Evolutionary conservation across 2,888 invertebrate genomes (phyloP).

Genomic region (Tetranychus truncatus): DNA sequence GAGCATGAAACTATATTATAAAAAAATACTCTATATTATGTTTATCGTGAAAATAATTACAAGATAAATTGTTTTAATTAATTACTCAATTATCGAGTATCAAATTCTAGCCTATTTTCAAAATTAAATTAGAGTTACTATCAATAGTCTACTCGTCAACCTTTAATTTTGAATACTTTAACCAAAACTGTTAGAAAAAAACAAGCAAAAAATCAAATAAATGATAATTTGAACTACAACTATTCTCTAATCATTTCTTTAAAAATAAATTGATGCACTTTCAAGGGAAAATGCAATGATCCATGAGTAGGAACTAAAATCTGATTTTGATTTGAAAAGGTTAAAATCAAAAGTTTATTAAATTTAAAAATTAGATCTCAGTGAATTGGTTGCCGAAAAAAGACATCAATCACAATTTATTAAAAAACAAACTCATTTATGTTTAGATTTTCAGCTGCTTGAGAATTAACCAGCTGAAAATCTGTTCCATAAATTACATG

Average conservation of each 20-base stretch:
- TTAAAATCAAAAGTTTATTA: too few species aligned
- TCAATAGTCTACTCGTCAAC: neutral
- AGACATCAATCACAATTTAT: neutral
- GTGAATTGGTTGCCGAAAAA: neutral
- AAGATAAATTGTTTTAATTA: neutral
- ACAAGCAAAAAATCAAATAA: neutral
- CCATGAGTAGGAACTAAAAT: neutral
- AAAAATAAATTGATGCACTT: neutral
- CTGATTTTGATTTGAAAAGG: too few species aligned
- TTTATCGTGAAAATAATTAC: neutral
- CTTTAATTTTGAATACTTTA: neutral
- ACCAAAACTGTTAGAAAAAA: neutral
- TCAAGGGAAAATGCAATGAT: neutral
- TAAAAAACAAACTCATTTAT: neutral
- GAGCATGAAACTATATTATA: neutral
- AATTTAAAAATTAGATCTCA: too few species aligned
- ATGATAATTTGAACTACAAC: neutral
- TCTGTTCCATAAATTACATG: neutral
- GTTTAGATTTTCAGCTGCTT: neutral
- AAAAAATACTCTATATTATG: neutral
- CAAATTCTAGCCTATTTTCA: too few species aligned
- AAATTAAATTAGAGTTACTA: neutral
- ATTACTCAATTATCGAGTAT: too few species aligned
- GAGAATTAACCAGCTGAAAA: neutral
- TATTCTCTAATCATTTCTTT: neutral